phyloP scores from a whole-genome alignment of 92 coral and sea anemone species.

The Blastomussa wellsi region DNA sequence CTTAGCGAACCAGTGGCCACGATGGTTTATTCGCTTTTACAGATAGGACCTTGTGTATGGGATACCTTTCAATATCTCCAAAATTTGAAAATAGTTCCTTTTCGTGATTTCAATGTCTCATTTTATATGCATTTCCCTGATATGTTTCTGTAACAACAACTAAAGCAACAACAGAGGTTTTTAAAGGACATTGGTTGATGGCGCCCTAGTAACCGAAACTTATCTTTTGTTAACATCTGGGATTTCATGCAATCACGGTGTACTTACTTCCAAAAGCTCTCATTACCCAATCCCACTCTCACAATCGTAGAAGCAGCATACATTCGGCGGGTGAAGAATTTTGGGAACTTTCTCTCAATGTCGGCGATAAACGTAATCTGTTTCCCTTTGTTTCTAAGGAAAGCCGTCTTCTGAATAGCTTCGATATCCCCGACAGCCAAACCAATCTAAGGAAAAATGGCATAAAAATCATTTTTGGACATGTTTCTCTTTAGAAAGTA shows the following conservation, averaged over 20 bases:
- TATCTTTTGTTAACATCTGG: too few relatives aligned
- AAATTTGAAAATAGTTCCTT: too few relatives aligned
- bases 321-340: slow-evolving; percentile 51
- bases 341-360: slow-evolving; percentile 62
- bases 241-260: background rate
- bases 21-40: too few relatives aligned
- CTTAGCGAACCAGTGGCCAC: too few relatives aligned
- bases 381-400: slow-evolving; percentile 62
- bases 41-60: too few relatives aligned
- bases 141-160: too few relatives aligned
- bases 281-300: background rate
- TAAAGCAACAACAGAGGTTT: too few relatives aligned
- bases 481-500: background rate
- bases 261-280: slow-evolving; percentile 33
- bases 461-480: background rate
- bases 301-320: slow-evolving; percentile 37
- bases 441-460: slow-evolving; percentile 54
- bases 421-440: slow-evolving; percentile 81
- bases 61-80: too few relatives aligned
- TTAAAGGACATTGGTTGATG: too few relatives aligned
- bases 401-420: slow-evolving; percentile 67
- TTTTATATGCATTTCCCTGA: too few relatives aligned
- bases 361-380: slow-evolving; percentile 71
- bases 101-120: too few relatives aligned
- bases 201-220: background rate